Evolutionary conservation across 2,113 vertebrate genomes (phyloP).

Genomic region (Labeo rohita): DNA sequence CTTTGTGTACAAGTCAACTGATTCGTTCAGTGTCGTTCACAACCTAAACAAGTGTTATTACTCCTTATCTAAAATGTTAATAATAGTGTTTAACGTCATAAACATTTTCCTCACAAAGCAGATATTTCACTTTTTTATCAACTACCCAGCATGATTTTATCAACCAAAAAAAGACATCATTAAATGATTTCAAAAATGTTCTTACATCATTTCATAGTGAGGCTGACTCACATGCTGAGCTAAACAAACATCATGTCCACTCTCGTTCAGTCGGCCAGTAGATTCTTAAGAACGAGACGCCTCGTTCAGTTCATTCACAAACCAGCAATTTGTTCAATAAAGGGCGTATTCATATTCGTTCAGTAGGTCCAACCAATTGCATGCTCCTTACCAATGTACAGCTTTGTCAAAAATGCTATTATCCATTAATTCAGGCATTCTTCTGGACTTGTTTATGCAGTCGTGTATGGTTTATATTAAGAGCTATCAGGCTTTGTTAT

Average conservation of each 20-base stretch:
- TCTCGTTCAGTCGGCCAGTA: not conserved
- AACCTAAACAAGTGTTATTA: too few relatives aligned
- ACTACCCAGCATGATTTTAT: not conserved
- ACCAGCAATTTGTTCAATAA: not conserved
- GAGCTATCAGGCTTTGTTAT: conserved; percentile 28
- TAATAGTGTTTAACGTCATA: too few relatives aligned
- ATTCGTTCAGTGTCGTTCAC: too few relatives aligned
- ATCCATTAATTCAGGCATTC: not conserved
- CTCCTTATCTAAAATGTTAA: too few relatives aligned
- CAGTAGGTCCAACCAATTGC: not conserved
- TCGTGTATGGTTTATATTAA: not conserved
- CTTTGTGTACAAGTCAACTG: too few relatives aligned
- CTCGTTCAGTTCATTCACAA: not conserved
- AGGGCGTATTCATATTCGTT: not conserved
- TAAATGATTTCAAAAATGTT: not conserved
- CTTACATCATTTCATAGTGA: not conserved
- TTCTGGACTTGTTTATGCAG: not conserved
- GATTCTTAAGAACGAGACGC: not conserved
- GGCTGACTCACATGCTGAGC: not conserved
- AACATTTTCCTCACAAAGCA: not conserved
- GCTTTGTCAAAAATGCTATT: not conserved
- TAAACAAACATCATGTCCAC: not conserved
- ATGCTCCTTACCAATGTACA: not conserved
- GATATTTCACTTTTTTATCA: not conserved
- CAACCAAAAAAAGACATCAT: not conserved